A percentile compares a stretch with the other conserved stretches of the same genome.
Conservation (phyloP, 2,888 invertebrate species). For the Heliconius cydno region DNA sequence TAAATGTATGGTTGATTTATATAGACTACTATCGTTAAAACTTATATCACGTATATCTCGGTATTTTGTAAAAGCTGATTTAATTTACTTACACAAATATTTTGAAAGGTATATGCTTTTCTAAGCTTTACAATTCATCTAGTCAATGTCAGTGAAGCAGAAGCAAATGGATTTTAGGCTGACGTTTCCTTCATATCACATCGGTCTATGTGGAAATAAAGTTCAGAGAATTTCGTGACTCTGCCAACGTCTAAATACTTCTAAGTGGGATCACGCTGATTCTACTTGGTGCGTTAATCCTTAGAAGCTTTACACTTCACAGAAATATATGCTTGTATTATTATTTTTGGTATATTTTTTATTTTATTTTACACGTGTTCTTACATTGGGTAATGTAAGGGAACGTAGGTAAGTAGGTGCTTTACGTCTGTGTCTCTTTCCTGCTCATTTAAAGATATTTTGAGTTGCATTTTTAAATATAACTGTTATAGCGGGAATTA, state of each 20-base stretch:
- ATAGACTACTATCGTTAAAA: background rate
- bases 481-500: no score
- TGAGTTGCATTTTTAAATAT: no score
- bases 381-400: no score
- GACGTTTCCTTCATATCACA: slow-evolving; percentile 18
- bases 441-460: no score
- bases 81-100: background rate
- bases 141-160: background rate
- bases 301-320: slow-evolving; percentile 1
- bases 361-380: background rate
- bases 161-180: background rate
- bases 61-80: background rate
- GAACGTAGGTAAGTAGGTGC: no score
- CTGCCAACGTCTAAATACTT: slow-evolving; percentile 22
- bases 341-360: background rate
- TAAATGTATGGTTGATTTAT: background rate
- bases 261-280: slow-evolving; percentile 13
- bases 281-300: slow-evolving; percentile 6
- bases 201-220: background rate
- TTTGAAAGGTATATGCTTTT: background rate
- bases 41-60: background rate
- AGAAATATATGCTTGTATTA: slow-evolving; percentile 2
- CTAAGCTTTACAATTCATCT: background rate
- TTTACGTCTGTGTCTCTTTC: no score
- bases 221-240: slow-evolving; percentile 12